These are phyloP conservation scores for Danio tinwini DNA, from an alignment of 2,797 vertebrate species.

Conservation along the genomic window DNA sequence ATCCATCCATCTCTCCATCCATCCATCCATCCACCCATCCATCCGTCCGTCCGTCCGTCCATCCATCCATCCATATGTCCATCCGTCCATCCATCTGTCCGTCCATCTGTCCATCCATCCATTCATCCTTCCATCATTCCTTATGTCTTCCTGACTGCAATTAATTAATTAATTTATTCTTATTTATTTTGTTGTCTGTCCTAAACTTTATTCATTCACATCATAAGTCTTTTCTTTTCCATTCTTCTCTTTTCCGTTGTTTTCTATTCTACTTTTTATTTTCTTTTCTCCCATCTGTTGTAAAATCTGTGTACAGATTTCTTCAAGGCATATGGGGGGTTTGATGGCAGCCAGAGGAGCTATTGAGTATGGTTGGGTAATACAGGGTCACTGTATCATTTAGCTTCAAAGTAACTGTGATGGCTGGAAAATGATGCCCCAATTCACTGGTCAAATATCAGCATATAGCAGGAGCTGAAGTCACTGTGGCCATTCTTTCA, in stretches of 20 bases:
- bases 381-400: constrained; percentile 16
- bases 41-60: too few relatives aligned
- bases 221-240: too few relatives aligned
- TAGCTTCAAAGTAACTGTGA: constrained; percentile 4
- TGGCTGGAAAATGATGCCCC: constrained; percentile 20
- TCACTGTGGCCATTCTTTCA: constrained; percentile 31
- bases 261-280: not conserved
- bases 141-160: not conserved
- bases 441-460: constrained; percentile 24
- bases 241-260: too few relatives aligned
- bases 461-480: not conserved
- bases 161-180: not conserved
- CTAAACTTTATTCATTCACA: too few relatives aligned
- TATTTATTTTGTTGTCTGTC: too few relatives aligned
- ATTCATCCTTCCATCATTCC: not conserved
- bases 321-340: not conserved
- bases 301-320: not conserved
- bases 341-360: constrained; percentile 12
- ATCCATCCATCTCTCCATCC: too few relatives aligned
- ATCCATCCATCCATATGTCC: too few relatives aligned
- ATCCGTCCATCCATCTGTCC: too few relatives aligned
- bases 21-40: too few relatives aligned
- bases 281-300: not conserved
- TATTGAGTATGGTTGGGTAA: not conserved
- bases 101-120: not conserved